Evolutionary conservation across 2,797 vertebrate genomes (phyloP).

Genomic region (Cirrhinus mrigala): DNA sequence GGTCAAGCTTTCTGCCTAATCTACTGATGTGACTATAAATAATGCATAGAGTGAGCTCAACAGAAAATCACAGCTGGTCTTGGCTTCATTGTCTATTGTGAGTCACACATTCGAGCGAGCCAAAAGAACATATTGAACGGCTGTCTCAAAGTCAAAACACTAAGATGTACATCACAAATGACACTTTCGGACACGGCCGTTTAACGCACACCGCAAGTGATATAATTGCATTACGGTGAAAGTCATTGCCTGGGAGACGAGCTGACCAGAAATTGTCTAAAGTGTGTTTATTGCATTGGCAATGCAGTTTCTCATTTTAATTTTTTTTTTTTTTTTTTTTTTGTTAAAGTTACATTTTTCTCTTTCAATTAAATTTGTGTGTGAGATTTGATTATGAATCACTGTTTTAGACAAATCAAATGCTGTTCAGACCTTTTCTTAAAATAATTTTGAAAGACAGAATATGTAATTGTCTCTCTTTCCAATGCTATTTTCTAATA

Average conservation of each 20-base stretch:
- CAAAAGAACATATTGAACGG: slow-evolving; percentile 30
- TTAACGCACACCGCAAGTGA: background rate
- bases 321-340: background rate
- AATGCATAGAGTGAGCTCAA: slow-evolving; percentile 59
- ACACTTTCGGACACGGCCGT: background rate
- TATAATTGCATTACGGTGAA: slow-evolving; percentile 20
- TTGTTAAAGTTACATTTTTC: too few relatives aligned
- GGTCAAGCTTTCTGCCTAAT: slow-evolving; percentile 47
- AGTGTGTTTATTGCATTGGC: background rate
- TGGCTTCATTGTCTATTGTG: slow-evolving; percentile 39
- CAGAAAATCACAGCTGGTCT: slow-evolving; percentile 55
- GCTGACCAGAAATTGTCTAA: background rate
- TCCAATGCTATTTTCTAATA: background rate
- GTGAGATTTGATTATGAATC: background rate
- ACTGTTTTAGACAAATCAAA: background rate
- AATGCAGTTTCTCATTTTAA: background rate
- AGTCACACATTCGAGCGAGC: slow-evolving; percentile 35
- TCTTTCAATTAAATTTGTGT: background rate
- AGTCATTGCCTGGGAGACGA: slow-evolving; percentile 7
- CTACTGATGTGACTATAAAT: slow-evolving; percentile 63
- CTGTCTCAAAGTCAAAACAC: slow-evolving; percentile 46
- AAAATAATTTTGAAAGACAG: background rate
- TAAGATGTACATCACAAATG: background rate
- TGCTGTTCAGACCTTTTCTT: background rate
- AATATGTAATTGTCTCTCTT: background rate